Base-by-base conservation (phyloP, 2,113 vertebrate genomes). In the Casuarius casuarius region DNA sequence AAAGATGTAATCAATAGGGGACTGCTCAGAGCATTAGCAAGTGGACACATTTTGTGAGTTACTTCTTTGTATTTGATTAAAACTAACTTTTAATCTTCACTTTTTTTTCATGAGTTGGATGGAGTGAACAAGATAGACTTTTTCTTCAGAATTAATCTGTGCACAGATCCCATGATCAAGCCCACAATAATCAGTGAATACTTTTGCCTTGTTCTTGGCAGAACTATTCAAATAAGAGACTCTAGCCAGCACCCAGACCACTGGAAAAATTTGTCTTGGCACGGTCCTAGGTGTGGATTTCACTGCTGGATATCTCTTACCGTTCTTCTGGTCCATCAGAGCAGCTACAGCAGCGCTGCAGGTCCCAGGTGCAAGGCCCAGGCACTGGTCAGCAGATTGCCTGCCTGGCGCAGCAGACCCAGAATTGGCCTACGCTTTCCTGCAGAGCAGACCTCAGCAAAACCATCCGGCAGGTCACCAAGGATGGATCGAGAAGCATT, bases 1-100 rank as follows among this genome's bases (percentile, higher is more conserved):
- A 75, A 87, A 84, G 4, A 89, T 49, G 52, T 23, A 82, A 82
- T 92, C 59, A 78, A 25, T 21, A 93, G 71, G 15, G 3, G 13
- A 51, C 6, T 76, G 38, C 16, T 72, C 38, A 19, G 70, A 84
- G 67, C 44, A 33, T 9, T 84, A 82, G 63, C 48, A 82, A 26
- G 13, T 38, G 28, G 25, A 78, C 35, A 22, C 12, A 61, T 81
- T 84, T 59, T 63, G 58, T 56, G 46, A 85, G 29, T 61, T 77
- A 71, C 77, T 80, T 92, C 35, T 80, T 56, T 56, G 29, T 10
- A 63, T 61, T 92, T 92, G 31, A 80, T 67, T 88, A 88, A 68
- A 87, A 87, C 13, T 19, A 72, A 58, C n/a, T 38, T 94, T 42
- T 40, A 71, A 49, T 49, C 5, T 70, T 92, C 35, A n/a, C 21